Percentiles rank a stretch among this genome's conserved stretches.
These are phyloP conservation scores for Chrysaora quinquecirrha DNA, from an alignment of 30 jellyfish, hydroid and myxozoan genomes.

Conservation along the genomic window DNA sequence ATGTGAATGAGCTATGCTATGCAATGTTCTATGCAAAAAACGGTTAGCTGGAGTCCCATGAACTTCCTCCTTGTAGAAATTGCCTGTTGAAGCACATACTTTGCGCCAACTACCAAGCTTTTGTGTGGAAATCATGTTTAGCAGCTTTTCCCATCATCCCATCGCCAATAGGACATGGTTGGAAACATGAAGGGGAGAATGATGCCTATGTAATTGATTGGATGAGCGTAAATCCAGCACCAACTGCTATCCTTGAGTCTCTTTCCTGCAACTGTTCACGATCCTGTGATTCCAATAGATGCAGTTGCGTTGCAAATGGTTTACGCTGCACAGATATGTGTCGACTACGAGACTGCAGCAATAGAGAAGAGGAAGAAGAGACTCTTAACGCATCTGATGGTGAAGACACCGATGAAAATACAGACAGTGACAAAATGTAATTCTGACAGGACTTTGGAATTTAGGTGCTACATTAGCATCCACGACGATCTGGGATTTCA, in stretches of 20 bases:
- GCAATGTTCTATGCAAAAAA: no score
- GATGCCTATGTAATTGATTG: neutral
- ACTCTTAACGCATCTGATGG: neutral
- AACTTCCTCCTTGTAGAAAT: no score
- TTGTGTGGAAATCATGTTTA: no score
- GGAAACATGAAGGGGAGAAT: conserved; percentile 43
- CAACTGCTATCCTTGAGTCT: conserved; percentile 1
- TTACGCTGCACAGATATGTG: conserved; percentile 32
- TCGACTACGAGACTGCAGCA: conserved; percentile 12
- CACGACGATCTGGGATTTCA: no score
- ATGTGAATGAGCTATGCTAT: no score
- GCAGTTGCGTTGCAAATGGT: conserved; percentile 38
- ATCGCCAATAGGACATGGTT: conserved; percentile 39
- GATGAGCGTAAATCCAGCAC: neutral
- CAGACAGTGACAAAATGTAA: conserved; percentile 24
- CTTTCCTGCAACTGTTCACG: conserved; percentile 10
- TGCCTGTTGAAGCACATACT: no score
- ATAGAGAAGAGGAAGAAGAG: neutral
- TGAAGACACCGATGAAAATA: conserved; percentile 23
- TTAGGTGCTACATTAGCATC: no score
- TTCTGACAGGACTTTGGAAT: no score
- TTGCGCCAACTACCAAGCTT: no score
- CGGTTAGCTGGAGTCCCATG: no score
- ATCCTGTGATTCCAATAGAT: neutral
- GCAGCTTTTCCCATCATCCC: no score